Percentiles rank a stretch among this genome's conserved stretches.
phyloP scores from a whole-genome alignment of 2,113 vertebrate genomes.

The Aythya baeri region DNA sequence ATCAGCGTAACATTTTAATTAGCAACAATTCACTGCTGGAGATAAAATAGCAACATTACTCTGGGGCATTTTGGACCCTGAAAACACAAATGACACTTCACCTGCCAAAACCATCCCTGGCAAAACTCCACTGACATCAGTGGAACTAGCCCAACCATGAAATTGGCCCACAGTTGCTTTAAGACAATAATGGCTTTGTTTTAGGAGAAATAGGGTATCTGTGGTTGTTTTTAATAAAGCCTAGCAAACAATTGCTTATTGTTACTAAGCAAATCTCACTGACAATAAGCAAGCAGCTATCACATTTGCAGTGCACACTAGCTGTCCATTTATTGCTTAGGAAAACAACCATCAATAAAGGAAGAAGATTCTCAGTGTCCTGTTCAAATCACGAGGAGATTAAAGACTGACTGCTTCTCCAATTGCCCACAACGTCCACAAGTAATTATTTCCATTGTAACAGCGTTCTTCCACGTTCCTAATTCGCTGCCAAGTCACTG shows the following conservation, averaged over 20 bases:
- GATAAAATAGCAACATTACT: not conserved
- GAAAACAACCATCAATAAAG: not conserved
- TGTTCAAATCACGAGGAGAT: not conserved
- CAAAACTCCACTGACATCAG: constrained; percentile 31
- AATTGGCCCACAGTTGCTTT: constrained; percentile 2
- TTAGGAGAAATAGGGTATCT: not conserved
- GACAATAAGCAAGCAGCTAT: not conserved
- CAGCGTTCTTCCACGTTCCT: not conserved
- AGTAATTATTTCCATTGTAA: not conserved
- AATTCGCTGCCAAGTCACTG: not conserved
- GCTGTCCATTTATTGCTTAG: not conserved
- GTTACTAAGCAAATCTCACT: not conserved
- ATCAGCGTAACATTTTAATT: not conserved
- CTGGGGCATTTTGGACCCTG: not conserved
- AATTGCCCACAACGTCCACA: not conserved
- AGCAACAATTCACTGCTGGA: not conserved
- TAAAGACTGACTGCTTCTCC: not conserved
- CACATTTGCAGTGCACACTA: not conserved
- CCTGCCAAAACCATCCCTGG: constrained; percentile 39
- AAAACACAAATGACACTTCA: constrained; percentile 24
- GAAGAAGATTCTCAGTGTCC: not conserved
- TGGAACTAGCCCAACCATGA: constrained; percentile 10
- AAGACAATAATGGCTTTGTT: constrained; percentile 48
- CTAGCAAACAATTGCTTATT: not conserved
- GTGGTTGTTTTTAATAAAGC: constrained; percentile 33